Evolutionary conservation across 2,113 vertebrate species (phyloP), one percentile per base, ranked within the genome.

Genomic region (Podarcis cretensis): DNA sequence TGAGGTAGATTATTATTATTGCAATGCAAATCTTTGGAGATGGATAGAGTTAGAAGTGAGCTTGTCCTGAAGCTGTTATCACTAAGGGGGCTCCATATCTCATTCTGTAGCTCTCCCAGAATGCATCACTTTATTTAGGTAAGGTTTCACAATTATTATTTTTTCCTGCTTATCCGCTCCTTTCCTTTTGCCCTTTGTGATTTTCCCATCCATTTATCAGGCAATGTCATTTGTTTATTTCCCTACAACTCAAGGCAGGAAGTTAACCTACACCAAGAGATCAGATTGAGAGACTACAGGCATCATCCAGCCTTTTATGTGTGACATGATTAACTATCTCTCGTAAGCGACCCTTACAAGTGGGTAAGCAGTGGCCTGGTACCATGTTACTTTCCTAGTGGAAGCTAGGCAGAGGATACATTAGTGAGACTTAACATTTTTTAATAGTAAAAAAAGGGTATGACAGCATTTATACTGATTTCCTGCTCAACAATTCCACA

Each of bases 11-110:
- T 83, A 85, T 81, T 90, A 37, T 80, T 90, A n/a, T 91, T 90
- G 90, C 89, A 94, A 89, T 90, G 94, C 94, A 89, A 93, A 94
- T 89, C 94, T 91, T 88, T 93, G 69, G 87, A 92, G 81, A 92
- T 77, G 86, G 89, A 92, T 87, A 69, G 88, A 90, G 2, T 1
- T 59, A 88, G 74, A 93, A 48, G 90, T 90, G 48, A n/a, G 81
- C 91, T 91, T 1, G 18, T 81, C 86, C 90, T 89, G 85, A 83
- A 95, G 92, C 89, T 95, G 86, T 92, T 81, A 88, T 87, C 25
- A 32, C 86, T 94, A 92, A 80, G 68, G 20, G n/a, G 8, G 23
- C 81, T 74, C 85, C 90, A 40, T 89, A 87, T 91, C 91, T 94
- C 85, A 90, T n/a, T 76, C 65, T 66, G 77, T 92, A 89, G 86